Percentiles rank a stretch among this genome's conserved stretches.
These are phyloP conservation scores for Parasteatoda tepidariorum DNA, from an alignment of 1,140 invertebrate species.

Conservation along the genomic window DNA sequence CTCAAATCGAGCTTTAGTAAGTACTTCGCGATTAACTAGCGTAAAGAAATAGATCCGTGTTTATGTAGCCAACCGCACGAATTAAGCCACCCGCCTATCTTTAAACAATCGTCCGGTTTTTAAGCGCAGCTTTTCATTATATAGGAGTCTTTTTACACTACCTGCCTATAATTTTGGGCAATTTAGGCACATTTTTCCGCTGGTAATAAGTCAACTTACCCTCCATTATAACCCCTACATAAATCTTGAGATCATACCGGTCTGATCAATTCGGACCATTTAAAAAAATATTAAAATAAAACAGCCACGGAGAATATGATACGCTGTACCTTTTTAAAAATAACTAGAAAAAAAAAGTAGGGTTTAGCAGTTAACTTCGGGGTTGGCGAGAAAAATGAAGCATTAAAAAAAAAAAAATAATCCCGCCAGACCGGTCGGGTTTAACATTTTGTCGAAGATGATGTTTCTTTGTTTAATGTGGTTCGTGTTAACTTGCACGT, in stretches of 20 bases:
- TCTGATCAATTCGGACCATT: neutral
- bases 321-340: neutral
- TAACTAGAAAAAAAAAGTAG: slow-evolving; percentile 3
- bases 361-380: neutral
- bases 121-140: slow-evolving; percentile 53
- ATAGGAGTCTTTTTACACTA: slow-evolving; percentile 54
- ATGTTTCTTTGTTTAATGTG: slow-evolving; percentile 23
- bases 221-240: slow-evolving; percentile 46
- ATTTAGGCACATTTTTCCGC: slow-evolving; percentile 55
- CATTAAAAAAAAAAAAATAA: slow-evolving; percentile 27
- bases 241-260: slow-evolving; percentile 33
- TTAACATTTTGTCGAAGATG: slow-evolving; percentile 19
- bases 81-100: slow-evolving; percentile 44
- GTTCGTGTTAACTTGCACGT: too few species aligned
- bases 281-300: slow-evolving; percentile 59
- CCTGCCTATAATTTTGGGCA: slow-evolving; percentile 46
- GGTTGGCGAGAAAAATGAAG: neutral
- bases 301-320: slow-evolving; percentile 2
- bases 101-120: slow-evolving; percentile 16
- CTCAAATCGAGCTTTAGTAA: neutral
- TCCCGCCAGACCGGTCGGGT: slow-evolving; percentile 35
- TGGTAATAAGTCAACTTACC: slow-evolving; percentile 40
- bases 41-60: neutral
- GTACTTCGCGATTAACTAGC: neutral
- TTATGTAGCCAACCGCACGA: slow-evolving; percentile 37